phyloP scores from a whole-genome alignment of 1,140 invertebrate species.

The Marisa cornuarietis region DNA sequence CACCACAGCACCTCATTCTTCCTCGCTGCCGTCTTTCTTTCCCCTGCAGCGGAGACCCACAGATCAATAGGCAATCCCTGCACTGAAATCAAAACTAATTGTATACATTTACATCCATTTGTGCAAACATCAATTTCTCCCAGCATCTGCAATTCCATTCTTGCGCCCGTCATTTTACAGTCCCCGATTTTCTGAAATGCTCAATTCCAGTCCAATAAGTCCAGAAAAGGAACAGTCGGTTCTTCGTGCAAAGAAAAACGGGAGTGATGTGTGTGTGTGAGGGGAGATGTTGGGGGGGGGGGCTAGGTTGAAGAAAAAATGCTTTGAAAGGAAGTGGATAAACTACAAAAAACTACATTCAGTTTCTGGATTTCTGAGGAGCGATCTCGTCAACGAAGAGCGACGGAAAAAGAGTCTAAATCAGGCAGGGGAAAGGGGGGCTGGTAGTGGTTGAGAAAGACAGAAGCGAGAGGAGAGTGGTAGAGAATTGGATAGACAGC shows the following conservation, averaged over 20 bases:
- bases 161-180: slow-evolving; percentile 18
- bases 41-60: too few species aligned
- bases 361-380: too few species aligned
- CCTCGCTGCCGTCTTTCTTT: too few species aligned
- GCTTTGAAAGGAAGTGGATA: too few species aligned
- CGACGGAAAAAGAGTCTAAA: not conserved
- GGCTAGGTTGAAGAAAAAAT: not conserved
- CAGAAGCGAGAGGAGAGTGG: not conserved
- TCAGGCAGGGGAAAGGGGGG: not conserved
- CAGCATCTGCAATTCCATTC: slow-evolving; percentile 27
- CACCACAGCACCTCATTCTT: too few species aligned
- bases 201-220: slow-evolving; percentile 15
- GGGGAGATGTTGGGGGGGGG: too few species aligned
- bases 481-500: not conserved
- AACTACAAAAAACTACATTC: too few species aligned
- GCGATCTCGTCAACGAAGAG: not conserved
- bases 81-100: slow-evolving; percentile 24
- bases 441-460: not conserved
- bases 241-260: not conserved
- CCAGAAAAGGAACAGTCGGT: slow-evolving; percentile 6
- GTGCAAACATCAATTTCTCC: slow-evolving; percentile 24
- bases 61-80: slow-evolving; percentile 9
- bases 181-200: slow-evolving; percentile 3
- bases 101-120: slow-evolving; percentile 30
- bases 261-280: too few species aligned